Evolutionary conservation across 2,797 vertebrate genomes (phyloP).

Genomic region (Garrulus glandarius): DNA sequence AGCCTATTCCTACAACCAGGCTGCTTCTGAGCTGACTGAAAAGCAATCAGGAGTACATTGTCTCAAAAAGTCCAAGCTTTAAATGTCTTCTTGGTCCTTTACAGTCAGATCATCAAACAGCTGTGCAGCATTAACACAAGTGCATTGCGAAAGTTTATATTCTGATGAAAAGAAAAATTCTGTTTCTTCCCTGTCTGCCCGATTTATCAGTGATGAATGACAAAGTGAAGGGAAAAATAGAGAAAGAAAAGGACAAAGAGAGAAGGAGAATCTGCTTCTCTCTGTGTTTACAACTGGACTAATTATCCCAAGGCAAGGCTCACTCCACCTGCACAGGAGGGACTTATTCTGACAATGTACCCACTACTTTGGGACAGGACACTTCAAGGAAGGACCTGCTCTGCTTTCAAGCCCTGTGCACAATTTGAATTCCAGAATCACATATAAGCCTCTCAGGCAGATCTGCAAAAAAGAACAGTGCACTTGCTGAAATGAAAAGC

Average conservation of each 20-base stretch:
- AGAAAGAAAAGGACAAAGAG: not conserved
- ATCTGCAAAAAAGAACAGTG: not conserved
- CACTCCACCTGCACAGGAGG: not conserved
- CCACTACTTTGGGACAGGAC: not conserved
- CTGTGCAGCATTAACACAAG: conserved; percentile 26
- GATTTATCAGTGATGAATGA: not conserved
- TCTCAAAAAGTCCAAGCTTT: conserved; percentile 19
- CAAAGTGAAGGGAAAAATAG: not conserved
- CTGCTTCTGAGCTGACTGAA: conserved; percentile 45
- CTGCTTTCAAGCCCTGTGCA: not conserved
- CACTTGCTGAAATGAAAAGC: not conserved
- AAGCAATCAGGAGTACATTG: conserved; percentile 52
- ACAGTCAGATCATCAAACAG: conserved; percentile 40
- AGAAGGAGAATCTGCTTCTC: not conserved
- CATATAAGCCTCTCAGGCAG: not conserved
- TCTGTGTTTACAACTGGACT: not conserved
- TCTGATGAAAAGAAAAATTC: conserved; percentile 44
- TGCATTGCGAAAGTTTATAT: not conserved
- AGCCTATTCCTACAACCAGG: not conserved
- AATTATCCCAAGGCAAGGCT: rapidly evolving
- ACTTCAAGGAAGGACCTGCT: not conserved
- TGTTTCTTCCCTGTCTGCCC: not conserved
- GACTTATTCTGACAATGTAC: not conserved
- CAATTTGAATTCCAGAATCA: not conserved
- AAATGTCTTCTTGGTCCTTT: conserved; percentile 42